Evolutionary conservation across 2,888 invertebrate species (phyloP), one percentile per base, ranked within the genome.

Genomic region (Himalopsyche kuldschensis): DNA sequence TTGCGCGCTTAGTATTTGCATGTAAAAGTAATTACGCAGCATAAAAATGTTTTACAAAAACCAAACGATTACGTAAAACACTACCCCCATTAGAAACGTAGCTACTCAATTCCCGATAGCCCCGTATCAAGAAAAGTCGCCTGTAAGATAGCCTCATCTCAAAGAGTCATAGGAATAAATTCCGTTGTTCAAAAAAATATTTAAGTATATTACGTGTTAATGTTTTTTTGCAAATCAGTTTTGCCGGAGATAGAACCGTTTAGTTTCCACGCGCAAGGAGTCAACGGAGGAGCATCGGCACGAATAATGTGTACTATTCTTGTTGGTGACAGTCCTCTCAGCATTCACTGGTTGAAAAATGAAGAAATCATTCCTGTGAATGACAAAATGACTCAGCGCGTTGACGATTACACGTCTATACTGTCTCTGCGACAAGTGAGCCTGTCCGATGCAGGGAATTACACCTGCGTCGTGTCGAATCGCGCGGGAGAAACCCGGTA

Each of bases 301-400:
- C 90, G 92, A 86, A 89, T 92, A 77, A 90, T 92, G 93, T 96
- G 96, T 89, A 93, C 94, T 63, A 95, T 95, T 31, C 93, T 92
- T 87, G 96, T 97, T 35, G 96, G 97, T 46, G 97, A 97, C 89
- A 89, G 94, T 85, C 97, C 97, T 11, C 91, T 97, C 84, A 93
- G 93, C 87, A 95, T 97, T 84, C 92, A 92, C 78, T 97, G 96
- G 93, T 88, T 91, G 55, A 92, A 93, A 88, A 90, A 93, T 87
- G 90, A 90, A 81, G 87, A 88, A 75, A 87, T 87, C 8, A 87
- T 87, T 6, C 85, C 86, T 27, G 82, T 84, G 20, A 83, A 83
- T 78, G 55, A 88, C 80, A 85, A 84, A 83, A 84, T 86, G 84
- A 85, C 86, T 31, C 90, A 90, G 86, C 90, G 90, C 87, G 89